Percentiles rank a stretch among this genome's conserved stretches.
Conservation (phyloP, 2,797 vertebrate genomes). For the Adelosebastes latens region DNA sequence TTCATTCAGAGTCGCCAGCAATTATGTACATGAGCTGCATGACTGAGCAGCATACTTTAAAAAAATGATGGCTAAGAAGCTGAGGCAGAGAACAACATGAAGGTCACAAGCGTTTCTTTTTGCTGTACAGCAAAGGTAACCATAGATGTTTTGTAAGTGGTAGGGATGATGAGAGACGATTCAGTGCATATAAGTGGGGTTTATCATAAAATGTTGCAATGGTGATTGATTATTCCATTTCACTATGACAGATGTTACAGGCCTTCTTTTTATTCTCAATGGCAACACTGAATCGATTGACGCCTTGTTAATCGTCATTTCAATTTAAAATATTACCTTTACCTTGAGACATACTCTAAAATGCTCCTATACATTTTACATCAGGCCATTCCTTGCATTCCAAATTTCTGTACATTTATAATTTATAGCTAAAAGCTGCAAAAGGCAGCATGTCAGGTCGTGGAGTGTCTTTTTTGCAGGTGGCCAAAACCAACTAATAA, state of each 20-base stretch:
- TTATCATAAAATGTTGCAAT: background rate
- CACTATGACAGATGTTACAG: background rate
- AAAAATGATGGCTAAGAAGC: constrained; percentile 26
- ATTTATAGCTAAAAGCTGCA: background rate
- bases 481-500: background rate
- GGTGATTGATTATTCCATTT: background rate
- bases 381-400: background rate
- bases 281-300: background rate
- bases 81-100: constrained; percentile 12
- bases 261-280: background rate
- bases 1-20: constrained; percentile 30
- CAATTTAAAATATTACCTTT: background rate
- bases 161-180: background rate
- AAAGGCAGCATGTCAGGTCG: background rate
- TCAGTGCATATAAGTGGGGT: background rate
- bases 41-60: constrained; percentile 25
- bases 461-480: background rate
- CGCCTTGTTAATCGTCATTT: background rate
- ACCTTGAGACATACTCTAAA: background rate
- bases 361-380: background rate
- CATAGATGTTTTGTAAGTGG: constrained; percentile 8
- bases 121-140: constrained; percentile 4
- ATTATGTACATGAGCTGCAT: constrained; percentile 28
- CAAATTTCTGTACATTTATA: background rate
- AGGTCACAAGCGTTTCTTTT: background rate